These are phyloP conservation scores for Epinephelus cyanopodus DNA, from an alignment of 2,113 vertebrate genomes.

Conservation along the genomic window DNA sequence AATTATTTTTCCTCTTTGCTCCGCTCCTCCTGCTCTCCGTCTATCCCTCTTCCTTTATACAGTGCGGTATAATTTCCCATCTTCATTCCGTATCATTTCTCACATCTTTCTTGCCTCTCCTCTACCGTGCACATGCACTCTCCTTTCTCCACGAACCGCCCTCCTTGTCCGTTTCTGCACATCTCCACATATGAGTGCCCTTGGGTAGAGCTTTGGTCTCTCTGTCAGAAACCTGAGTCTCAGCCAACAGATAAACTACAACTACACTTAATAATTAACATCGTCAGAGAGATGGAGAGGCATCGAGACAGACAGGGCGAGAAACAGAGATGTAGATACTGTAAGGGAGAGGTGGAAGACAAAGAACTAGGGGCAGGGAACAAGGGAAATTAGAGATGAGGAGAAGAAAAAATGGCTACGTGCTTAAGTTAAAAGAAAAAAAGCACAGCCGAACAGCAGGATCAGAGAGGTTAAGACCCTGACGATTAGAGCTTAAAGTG, in stretches of 20 bases:
- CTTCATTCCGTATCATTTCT: conserved; percentile 62
- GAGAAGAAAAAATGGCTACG: conserved; percentile 27
- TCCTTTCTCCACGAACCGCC: conserved; percentile 5
- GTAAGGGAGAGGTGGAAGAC: not conserved
- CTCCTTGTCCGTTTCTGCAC: conserved; percentile 16
- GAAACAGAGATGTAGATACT: conserved; percentile 6
- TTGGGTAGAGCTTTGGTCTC: conserved; percentile 53
- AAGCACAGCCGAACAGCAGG: not conserved
- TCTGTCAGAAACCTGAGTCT: conserved; percentile 64
- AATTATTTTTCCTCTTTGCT: conserved; percentile 74
- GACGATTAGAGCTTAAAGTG: conserved; percentile 43
- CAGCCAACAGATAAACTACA: conserved; percentile 68
- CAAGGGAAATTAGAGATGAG: conserved; percentile 4
- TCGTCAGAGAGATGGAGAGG: conserved; percentile 29
- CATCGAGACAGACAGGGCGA: conserved; percentile 3
- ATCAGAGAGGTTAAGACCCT: conserved; percentile 43
- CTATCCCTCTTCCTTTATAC: conserved; percentile 59
- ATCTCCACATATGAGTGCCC: conserved; percentile 46
- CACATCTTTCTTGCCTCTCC: conserved; percentile 39
- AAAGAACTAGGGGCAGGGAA: not conserved
- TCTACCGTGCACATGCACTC: conserved; percentile 13
- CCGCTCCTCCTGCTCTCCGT: conserved; percentile 59
- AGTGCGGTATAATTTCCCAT: conserved; percentile 64
- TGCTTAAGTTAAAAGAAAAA: conserved; percentile 2
- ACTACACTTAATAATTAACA: conserved; percentile 66